Percentiles rank a stretch among this genome's conserved stretches.
phyloP scores from a whole-genome alignment of 37 sponge, comb jelly and placozoan species.

The Spongilla lacustris region DNA sequence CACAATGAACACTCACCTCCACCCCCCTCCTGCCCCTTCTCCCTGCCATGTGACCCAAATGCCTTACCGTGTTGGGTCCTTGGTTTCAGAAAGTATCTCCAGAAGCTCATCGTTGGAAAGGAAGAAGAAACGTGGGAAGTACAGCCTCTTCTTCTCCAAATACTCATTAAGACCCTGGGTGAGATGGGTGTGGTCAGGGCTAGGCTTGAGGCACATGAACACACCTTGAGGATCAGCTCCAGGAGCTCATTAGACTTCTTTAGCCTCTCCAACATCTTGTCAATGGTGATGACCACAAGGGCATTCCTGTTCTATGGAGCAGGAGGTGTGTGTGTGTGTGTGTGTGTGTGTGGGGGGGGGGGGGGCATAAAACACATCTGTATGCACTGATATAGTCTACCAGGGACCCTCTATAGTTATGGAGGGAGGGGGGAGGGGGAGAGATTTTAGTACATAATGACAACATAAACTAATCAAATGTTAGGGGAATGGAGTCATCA shows the following conservation, averaged over 20 bases:
- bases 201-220: background rate
- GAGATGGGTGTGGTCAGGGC: background rate
- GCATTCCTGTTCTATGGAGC: slow-evolving; percentile 84
- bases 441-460: too few relatives aligned
- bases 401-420: background rate
- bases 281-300: slow-evolving; percentile 90
- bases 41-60: too few relatives aligned
- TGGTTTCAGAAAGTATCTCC: slow-evolving; percentile 99
- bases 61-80: slow-evolving; percentile 93
- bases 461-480: too few relatives aligned
- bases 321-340: background rate
- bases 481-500: too few relatives aligned
- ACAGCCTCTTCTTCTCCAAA: slow-evolving; percentile 98
- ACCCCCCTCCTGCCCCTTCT: too few relatives aligned
- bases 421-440: background rate
- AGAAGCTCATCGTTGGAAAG: slow-evolving; percentile 99
- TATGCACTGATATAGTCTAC: background rate
- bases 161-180: slow-evolving; percentile 96
- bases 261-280: slow-evolving; percentile 92
- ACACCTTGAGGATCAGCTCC: slow-evolving; percentile 91
- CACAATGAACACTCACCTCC: too few relatives aligned
- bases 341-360: too few relatives aligned
- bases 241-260: slow-evolving; percentile 97
- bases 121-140: slow-evolving; percentile 99
- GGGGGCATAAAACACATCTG: background rate